These are phyloP conservation scores for Tenebrio molitor DNA, from an alignment of 1,140 invertebrate species.

Conservation along the genomic window DNA sequence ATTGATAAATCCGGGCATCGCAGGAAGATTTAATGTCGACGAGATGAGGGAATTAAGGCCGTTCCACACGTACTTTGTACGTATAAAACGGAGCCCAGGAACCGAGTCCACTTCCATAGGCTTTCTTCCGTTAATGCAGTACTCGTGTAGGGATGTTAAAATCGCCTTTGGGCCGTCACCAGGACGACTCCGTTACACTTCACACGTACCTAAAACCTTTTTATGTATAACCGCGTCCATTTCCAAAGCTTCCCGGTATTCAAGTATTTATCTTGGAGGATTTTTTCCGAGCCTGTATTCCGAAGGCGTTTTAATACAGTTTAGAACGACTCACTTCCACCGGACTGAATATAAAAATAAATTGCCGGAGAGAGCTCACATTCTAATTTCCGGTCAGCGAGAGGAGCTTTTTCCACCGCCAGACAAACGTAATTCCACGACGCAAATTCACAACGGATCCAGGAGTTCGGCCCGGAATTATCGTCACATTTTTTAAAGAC, in stretches of 20 bases:
- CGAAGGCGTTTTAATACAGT: slow-evolving; percentile 26
- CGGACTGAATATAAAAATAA: slow-evolving; percentile 10
- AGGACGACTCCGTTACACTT: slow-evolving; percentile 53
- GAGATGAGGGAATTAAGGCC: slow-evolving; percentile 43
- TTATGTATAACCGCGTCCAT: slow-evolving; percentile 40
- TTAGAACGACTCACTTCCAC: slow-evolving; percentile 21
- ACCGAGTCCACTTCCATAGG: slow-evolving; percentile 53
- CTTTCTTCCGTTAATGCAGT: slow-evolving; percentile 63
- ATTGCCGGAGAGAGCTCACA: background rate
- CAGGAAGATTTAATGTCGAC: slow-evolving; percentile 13
- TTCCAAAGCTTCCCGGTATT: slow-evolving; percentile 32
- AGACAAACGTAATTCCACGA: too few relatives aligned
- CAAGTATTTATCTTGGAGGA: slow-evolving; percentile 22
- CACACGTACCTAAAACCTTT: slow-evolving; percentile 56
- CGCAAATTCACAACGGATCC: too few relatives aligned
- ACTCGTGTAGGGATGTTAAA: slow-evolving; percentile 62
- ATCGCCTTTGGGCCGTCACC: slow-evolving; percentile 61
- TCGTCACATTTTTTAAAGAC: too few relatives aligned
- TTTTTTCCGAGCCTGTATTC: slow-evolving; percentile 21
- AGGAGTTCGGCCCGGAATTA: too few relatives aligned
- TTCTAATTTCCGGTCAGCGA: background rate
- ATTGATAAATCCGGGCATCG: slow-evolving; percentile 28
- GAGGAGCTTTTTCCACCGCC: background rate
- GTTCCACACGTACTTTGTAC: slow-evolving; percentile 50
- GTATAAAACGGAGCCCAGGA: slow-evolving; percentile 39